Conservation (phyloP, 23 tunicate species). For the Styela plicata region DNA sequence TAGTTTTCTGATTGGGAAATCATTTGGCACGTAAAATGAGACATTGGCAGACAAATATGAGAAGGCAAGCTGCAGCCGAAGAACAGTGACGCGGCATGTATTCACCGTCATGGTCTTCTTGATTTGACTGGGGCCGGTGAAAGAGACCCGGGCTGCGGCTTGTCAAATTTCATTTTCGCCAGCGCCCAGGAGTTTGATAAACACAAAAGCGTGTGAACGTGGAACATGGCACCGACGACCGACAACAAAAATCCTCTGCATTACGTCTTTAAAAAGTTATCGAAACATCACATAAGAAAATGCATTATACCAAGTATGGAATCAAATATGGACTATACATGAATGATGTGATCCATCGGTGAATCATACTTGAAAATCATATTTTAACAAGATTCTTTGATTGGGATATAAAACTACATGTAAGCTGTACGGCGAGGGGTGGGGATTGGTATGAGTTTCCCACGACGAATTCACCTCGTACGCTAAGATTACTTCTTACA, state of each 20-base stretch:
- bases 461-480: no score
- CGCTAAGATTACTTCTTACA: no score
- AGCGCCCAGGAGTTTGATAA: background rate
- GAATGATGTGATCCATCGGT: no score
- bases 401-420: no score
- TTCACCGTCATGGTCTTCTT: conserved; percentile 14
- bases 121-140: conserved; percentile 9
- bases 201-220: background rate
- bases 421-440: no score
- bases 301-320: no score
- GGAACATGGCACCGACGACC: background rate
- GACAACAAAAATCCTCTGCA: background rate
- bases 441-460: no score
- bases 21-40: background rate
- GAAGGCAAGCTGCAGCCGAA: background rate
- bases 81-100: conserved; percentile 9
- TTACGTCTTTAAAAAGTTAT: background rate
- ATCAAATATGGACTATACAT: no score
- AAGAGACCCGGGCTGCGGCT: background rate
- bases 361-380: no score
- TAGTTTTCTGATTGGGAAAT: no score
- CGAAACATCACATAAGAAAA: no score
- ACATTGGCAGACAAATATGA: background rate
- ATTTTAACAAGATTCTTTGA: no score
- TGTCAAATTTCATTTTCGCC: conserved; percentile 23